Percentiles rank a stretch among this genome's conserved stretches.
These are phyloP conservation scores for Mormyrus iriodes DNA, from an alignment of 2,113 vertebrate species.

Conservation along the genomic window DNA sequence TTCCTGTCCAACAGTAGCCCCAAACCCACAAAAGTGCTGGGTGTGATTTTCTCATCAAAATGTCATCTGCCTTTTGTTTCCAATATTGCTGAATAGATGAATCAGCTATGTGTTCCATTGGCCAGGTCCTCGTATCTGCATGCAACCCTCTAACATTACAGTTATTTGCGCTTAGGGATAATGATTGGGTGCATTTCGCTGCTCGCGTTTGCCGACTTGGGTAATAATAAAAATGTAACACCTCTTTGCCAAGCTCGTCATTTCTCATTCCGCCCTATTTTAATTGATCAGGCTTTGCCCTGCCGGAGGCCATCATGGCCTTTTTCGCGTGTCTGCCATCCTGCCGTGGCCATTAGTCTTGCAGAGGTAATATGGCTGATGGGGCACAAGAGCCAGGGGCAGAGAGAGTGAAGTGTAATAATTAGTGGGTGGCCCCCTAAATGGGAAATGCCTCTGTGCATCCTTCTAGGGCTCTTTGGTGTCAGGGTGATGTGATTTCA, in stretches of 20 bases:
- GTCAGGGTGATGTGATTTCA: not conserved
- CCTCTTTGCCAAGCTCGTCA: not conserved
- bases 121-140: not conserved
- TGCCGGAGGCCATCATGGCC: not conserved
- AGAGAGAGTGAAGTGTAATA: not conserved
- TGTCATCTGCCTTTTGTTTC: conserved; percentile 23
- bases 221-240: not conserved
- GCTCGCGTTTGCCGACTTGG: not conserved
- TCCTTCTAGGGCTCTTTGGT: not conserved
- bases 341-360: not conserved
- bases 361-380: not conserved
- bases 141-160: not conserved
- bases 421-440: not conserved
- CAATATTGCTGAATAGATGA: not conserved
- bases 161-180: not conserved
- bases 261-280: not conserved
- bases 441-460: not conserved
- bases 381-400: not conserved
- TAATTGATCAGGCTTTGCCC: not conserved
- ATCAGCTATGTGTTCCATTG: not conserved
- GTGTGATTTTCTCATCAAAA: conserved; percentile 30
- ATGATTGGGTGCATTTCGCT: not conserved
- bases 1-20: not conserved
- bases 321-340: not conserved
- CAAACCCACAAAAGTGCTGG: not conserved